These are phyloP conservation scores for Sphecodes monilicornis DNA, from an alignment of 2,888 invertebrate species.

Conservation along the genomic window DNA sequence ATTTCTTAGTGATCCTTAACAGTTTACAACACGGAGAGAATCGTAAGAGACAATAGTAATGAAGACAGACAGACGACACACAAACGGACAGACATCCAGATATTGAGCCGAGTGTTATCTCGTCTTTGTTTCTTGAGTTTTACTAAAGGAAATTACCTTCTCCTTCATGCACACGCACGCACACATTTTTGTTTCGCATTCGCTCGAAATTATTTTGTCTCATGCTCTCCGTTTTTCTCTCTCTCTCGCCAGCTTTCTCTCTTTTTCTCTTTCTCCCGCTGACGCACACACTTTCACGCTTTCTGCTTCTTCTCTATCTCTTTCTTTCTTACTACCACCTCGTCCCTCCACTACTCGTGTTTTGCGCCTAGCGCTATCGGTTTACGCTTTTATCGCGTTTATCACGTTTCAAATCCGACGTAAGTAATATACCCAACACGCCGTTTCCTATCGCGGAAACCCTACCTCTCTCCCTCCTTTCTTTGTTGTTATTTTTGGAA, in stretches of 20 bases:
- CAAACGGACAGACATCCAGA: conserved; percentile 78
- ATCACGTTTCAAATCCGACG: conserved; percentile 56
- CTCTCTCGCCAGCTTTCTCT: neutral
- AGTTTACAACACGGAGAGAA: conserved; percentile 83
- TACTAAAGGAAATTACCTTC: conserved; percentile 8
- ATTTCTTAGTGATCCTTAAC: conserved; percentile 38
- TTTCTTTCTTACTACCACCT: neutral
- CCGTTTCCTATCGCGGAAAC: conserved; percentile 24
- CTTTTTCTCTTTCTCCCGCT: neutral
- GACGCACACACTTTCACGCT: neutral
- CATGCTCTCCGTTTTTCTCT: neutral
- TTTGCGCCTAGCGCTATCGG: conserved; percentile 35
- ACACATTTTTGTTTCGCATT: neutral
- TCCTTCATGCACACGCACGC: conserved; percentile 11
- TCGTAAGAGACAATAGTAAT: conserved; percentile 74
- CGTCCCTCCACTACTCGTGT: conserved; percentile 26
- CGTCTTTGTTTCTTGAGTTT: conserved; percentile 18
- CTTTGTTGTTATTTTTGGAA: neutral
- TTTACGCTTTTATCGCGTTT: conserved; percentile 36
- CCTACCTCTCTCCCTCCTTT: neutral
- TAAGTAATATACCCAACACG: conserved; percentile 55
- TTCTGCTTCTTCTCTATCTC: neutral
- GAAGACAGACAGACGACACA: conserved; percentile 78
- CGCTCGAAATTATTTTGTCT: neutral
- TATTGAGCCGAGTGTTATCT: conserved; percentile 72